Conservation (phyloP, 2,797 vertebrate species). For the Eospalax fontanierii region DNA sequence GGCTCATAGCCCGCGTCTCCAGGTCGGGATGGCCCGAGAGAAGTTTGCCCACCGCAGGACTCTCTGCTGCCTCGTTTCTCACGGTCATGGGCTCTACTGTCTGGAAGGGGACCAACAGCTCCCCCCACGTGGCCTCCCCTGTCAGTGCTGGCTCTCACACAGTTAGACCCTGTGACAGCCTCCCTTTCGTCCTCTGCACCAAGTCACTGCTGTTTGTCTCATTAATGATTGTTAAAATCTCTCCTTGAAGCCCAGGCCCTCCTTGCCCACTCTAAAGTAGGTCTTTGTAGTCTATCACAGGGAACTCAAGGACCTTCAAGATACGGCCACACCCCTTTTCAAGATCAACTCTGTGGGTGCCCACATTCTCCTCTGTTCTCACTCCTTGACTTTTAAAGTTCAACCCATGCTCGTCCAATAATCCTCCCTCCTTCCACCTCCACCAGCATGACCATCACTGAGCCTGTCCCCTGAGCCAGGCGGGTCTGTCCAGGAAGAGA, state of each 20-base stretch:
- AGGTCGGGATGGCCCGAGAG: neutral
- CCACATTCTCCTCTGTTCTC: neutral
- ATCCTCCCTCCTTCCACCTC: neutral
- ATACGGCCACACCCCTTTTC: neutral
- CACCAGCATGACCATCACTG: neutral
- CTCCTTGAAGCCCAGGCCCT: neutral
- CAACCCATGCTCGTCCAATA: rapidly evolving
- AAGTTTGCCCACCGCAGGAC: neutral
- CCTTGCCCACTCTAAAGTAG: neutral
- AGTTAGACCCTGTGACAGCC: rapidly evolving
- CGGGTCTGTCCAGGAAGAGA: neutral
- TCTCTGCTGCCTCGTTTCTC: neutral
- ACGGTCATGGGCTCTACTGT: neutral
- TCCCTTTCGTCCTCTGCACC: neutral
- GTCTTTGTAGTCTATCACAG: neutral
- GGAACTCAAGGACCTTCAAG: neutral
- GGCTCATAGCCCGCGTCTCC: neutral
- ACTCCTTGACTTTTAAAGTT: neutral
- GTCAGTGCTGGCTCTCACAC: neutral
- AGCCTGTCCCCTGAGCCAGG: neutral
- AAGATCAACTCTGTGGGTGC: neutral
- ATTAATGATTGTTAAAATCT: neutral
- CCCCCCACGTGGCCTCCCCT: neutral
- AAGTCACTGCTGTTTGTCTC: neutral
- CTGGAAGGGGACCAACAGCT: neutral